phyloP scores from a whole-genome alignment of 2,888 invertebrate genomes.

The Brachypterus glaber region DNA sequence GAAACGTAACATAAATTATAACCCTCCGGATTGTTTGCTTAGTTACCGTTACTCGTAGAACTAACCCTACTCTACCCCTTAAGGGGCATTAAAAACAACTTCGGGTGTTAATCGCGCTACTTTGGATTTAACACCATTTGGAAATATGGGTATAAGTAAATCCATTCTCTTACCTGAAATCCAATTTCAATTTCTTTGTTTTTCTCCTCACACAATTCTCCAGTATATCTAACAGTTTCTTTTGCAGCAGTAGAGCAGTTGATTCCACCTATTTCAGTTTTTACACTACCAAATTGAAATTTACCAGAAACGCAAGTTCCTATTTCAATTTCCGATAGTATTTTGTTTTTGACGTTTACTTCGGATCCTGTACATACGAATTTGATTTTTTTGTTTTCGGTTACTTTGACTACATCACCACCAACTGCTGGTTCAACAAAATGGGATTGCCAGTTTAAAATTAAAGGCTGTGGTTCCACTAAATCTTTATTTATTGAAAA shows the following conservation, averaged over 20 bases:
- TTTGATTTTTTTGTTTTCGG: not conserved
- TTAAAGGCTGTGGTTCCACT: not conserved
- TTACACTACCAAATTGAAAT: not conserved
- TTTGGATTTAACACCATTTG: too few relatives aligned
- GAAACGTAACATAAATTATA: too few relatives aligned
- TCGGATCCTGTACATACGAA: not conserved
- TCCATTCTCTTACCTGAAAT: slow-evolving; percentile 41
- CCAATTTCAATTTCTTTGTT: slow-evolving; percentile 40
- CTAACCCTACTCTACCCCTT: too few relatives aligned
- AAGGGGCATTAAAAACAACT: too few relatives aligned
- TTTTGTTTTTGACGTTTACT: not conserved
- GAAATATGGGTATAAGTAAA: too few relatives aligned
- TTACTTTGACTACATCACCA: not conserved
- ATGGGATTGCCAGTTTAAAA: not conserved
- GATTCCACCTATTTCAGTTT: not conserved
- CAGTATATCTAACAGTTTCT: slow-evolving; percentile 38
- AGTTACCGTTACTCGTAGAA: too few relatives aligned
- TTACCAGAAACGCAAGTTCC: not conserved
- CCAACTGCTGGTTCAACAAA: not conserved
- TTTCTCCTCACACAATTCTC: slow-evolving; percentile 38
- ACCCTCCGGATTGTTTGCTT: too few relatives aligned
- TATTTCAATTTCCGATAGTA: not conserved
- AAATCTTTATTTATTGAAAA: not conserved
- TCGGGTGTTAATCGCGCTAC: too few relatives aligned
- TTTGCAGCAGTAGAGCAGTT: slow-evolving; percentile 4